Evolutionary conservation across 1,140 invertebrate species (phyloP).

Genomic region (Caenorhabditis inopinata): DNA sequence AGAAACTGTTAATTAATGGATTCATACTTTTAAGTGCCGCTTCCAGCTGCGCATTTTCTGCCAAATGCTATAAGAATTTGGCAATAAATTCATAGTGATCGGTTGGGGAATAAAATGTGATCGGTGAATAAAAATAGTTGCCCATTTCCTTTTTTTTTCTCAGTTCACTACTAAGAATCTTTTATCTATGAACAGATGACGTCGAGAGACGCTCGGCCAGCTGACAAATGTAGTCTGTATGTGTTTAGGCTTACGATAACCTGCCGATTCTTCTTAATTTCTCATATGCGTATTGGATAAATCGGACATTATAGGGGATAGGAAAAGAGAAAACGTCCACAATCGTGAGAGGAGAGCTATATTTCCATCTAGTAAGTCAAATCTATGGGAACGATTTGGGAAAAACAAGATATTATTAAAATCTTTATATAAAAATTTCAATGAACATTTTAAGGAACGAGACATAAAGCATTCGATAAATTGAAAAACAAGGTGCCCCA

Average conservation of each 20-base stretch:
- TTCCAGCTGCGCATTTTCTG: background rate
- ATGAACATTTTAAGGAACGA: no score
- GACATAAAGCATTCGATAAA: no score
- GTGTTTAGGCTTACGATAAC: constrained; percentile 3
- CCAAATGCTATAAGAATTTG: background rate
- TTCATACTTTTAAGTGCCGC: background rate
- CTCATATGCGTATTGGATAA: no score
- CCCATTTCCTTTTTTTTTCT: background rate
- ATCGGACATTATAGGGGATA: no score
- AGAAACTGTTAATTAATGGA: no score
- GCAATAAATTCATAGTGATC: background rate
- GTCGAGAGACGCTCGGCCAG: constrained; percentile 16
- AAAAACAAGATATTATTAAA: no score
- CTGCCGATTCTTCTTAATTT: background rate
- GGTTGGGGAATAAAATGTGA: background rate
- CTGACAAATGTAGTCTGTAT: background rate
- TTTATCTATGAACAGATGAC: constrained; percentile 15
- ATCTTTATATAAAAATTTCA: no score
- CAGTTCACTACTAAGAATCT: background rate
- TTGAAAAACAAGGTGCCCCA: no score
- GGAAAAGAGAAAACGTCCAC: background rate
- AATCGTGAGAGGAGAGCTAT: background rate
- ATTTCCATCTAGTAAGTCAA: background rate
- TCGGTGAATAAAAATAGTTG: background rate
- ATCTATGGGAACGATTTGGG: background rate